Evolutionary conservation across 2,888 invertebrate species (phyloP).

Genomic region (Arenicola marina): DNA sequence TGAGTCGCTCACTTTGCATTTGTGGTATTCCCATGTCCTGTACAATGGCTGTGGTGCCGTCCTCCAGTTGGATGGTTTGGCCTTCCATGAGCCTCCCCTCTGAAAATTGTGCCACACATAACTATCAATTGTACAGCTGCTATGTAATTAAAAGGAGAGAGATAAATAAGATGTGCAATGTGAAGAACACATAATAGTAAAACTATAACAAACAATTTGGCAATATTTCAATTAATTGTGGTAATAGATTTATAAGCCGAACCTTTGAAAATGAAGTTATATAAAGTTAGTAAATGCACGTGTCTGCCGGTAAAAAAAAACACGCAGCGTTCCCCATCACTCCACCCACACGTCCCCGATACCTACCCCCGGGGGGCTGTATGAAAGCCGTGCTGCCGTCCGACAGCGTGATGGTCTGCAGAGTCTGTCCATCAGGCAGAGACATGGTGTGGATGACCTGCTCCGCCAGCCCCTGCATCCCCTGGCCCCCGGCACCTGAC

Average conservation of each 20-base stretch:
- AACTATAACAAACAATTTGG: neutral
- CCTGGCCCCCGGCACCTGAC: no score
- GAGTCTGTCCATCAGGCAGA: neutral
- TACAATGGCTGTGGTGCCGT: slow-evolving; percentile 54
- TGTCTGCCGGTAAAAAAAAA: neutral
- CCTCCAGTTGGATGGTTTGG: slow-evolving; percentile 53
- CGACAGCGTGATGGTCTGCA: neutral
- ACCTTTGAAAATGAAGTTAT: neutral
- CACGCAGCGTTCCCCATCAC: neutral
- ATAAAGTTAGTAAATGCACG: neutral
- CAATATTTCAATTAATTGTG: neutral
- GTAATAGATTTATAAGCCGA: neutral
- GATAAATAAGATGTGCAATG: no score
- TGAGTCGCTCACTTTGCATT: no score
- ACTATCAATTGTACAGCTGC: no score
- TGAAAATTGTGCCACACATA: no score
- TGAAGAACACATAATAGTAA: no score
- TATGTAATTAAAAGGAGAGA: no score
- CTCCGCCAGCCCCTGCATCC: no score
- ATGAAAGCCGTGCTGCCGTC: neutral
- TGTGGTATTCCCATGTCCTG: no score
- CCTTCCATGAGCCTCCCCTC: slow-evolving; percentile 43
- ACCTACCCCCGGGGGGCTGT: neutral
- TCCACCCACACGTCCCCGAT: no score
- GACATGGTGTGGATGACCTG: no score